These are phyloP conservation scores for Oryzias woworae DNA, from an alignment of 2,113 vertebrate species.

Conservation along the genomic window DNA sequence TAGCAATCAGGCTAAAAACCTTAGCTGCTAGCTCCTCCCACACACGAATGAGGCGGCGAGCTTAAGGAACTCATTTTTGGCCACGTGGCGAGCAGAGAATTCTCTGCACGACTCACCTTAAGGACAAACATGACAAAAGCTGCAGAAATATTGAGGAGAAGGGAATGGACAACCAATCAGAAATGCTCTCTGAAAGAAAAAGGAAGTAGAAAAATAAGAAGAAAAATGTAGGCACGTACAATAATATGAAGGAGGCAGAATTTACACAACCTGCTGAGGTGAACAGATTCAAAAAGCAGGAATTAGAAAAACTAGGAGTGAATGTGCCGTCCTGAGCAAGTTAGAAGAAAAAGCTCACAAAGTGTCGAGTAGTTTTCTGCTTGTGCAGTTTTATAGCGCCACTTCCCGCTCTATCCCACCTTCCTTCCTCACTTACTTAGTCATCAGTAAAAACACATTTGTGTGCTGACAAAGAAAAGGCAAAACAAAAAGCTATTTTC, in stretches of 20 bases:
- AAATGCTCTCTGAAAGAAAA: not conserved
- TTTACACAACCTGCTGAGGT: conserved; percentile 68
- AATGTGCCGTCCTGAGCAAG: conserved; percentile 55
- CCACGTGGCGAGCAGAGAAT: too few species aligned
- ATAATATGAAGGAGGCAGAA: conserved; percentile 73
- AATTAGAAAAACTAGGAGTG: conserved; percentile 50
- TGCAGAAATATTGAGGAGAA: too few species aligned
- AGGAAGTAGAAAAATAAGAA: conserved; percentile 1
- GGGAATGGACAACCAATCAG: not conserved
- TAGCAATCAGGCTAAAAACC: too few species aligned
- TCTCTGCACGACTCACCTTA: too few species aligned
- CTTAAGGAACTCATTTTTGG: too few species aligned
- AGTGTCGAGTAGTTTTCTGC: conserved; percentile 49
- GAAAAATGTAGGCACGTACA: conserved; percentile 37
- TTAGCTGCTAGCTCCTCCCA: too few species aligned
- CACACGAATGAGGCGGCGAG: too few species aligned
- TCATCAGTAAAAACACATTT: conserved; percentile 70
- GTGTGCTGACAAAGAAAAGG: conserved; percentile 48
- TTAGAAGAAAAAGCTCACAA: conserved; percentile 44
- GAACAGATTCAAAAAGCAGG: conserved; percentile 58
- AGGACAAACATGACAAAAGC: too few species aligned
- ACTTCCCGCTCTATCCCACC: conserved; percentile 18
- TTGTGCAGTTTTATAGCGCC: conserved; percentile 23
- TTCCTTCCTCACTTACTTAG: conserved; percentile 48
- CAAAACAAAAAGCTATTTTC: conserved; percentile 57